These are phyloP conservation scores for Pipistrellus pygmaeus DNA, from an alignment of 2,797 vertebrate species.

Conservation along the genomic window DNA sequence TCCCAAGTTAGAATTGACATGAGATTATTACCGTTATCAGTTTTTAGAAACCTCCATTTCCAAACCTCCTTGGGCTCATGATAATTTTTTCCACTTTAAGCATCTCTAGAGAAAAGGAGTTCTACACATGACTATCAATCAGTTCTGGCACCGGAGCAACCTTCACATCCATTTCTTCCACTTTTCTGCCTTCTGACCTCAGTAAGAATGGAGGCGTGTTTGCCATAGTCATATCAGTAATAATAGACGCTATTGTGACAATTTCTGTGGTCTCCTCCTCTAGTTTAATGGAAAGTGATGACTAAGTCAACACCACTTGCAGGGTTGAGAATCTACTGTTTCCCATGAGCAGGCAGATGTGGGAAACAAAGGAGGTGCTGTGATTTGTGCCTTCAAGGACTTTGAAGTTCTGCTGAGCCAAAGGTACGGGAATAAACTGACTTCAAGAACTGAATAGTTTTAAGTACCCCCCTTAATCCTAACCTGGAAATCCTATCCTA, in stretches of 20 bases:
- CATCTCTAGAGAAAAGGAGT: background rate
- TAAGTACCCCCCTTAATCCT: background rate
- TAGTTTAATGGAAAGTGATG: background rate
- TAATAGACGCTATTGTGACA: background rate
- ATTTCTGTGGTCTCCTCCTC: background rate
- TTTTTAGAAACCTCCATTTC: slow-evolving; percentile 36
- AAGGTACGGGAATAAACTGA: background rate
- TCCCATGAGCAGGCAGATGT: background rate
- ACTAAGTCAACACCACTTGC: background rate
- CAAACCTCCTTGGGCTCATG: background rate
- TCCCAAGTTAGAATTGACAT: background rate
- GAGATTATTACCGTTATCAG: background rate
- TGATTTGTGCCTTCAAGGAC: slow-evolving; percentile 4
- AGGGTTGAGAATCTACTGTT: background rate
- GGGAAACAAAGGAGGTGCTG: background rate
- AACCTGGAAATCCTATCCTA: slow-evolving; percentile 17
- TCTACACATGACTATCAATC: background rate
- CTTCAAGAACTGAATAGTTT: background rate
- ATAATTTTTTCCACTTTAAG: slow-evolving; percentile 9
- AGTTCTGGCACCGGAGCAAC: background rate
- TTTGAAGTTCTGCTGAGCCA: background rate
- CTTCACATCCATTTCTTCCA: background rate
- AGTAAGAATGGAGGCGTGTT: background rate
- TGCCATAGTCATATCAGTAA: background rate
- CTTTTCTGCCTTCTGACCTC: background rate